Evolutionary conservation across 2,888 invertebrate genomes (phyloP).

Genomic region (Rhingia campestris): DNA sequence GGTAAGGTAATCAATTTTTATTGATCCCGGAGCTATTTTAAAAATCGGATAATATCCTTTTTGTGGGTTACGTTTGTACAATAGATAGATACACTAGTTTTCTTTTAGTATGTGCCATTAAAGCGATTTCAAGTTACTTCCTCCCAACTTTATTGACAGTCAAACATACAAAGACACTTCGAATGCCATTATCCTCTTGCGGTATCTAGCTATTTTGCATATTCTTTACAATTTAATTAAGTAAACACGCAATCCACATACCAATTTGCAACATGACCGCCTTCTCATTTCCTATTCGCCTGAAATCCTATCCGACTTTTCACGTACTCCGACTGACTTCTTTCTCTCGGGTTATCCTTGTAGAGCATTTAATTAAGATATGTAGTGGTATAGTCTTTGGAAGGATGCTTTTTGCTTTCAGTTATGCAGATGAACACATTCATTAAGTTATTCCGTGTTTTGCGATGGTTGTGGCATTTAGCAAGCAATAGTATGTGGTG

Average conservation of each 20-base stretch:
- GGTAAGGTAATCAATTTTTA: too few species aligned
- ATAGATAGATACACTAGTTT: neutral
- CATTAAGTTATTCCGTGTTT: neutral
- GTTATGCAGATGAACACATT: slow-evolving; percentile 22
- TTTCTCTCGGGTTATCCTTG: slow-evolving; percentile 21
- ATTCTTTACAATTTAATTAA: slow-evolving; percentile 30
- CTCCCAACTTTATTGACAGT: neutral
- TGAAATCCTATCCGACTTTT: slow-evolving; percentile 1
- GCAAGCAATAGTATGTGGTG: too few species aligned
- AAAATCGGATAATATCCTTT: too few species aligned
- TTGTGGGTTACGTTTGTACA: neutral
- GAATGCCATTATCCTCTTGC: neutral
- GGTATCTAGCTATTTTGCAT: slow-evolving; percentile 14
- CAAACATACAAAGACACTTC: neutral
- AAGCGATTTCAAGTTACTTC: neutral
- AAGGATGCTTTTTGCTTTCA: neutral
- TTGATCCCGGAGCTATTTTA: too few species aligned
- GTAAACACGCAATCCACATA: slow-evolving; percentile 33
- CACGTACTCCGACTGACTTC: slow-evolving; percentile 1
- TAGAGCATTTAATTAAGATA: slow-evolving; percentile 39
- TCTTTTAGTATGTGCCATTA: neutral
- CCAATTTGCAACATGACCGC: slow-evolving; percentile 46
- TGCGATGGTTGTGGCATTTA: too few species aligned
- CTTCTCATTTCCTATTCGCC: slow-evolving; percentile 31
- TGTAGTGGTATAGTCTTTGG: neutral